Evolutionary conservation across 2,797 vertebrate species (phyloP), one percentile per base, ranked within the genome.

Genomic region (Tokudaia muenninki): DNA sequence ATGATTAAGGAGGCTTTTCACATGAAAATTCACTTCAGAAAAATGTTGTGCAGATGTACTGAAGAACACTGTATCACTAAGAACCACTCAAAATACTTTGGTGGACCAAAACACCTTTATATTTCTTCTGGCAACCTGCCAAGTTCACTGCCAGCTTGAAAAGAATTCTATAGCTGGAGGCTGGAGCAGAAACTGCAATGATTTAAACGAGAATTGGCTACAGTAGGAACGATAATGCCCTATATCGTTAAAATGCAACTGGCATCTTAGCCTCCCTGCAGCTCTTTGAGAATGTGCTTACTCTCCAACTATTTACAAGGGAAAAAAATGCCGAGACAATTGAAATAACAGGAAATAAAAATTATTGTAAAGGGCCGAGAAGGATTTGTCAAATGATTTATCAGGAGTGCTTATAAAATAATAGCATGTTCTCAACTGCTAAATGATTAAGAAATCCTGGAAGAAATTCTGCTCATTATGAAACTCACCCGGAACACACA

Each of bases 171-270:
- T 99, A 98, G 99, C 99, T 99, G 98, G 98, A 99, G 98, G 98
- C 98, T 98, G 98, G 98, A 98, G 98, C 98, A 98, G 98, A 99
- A 99, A 98, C 99, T 98, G 96, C 99, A 99, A 99, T 99, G 98
- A 99, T 99, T 99, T 99, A 99, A 99, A 99, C 98, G 99, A 99
- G 99, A 99, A 99, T 99, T 99, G 98, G 99, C 99, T 99, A 99
- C 98, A 99, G 99, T 99, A 98, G 96, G 98, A 98, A 97, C 98
- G 98, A 99, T 98, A 99, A 99, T 99, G 98, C 98, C 98, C 98
- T 98, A 98, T 98, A 98, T 99, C 99, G 98, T 99, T 99, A 99
- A 99, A 99, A 99, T 99, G 99, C 99, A 99, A 99, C 98, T 98
- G 98, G 98, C 98, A 99, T 99, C 98, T 98, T 98, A 98, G 98